Evolutionary conservation across 2,113 vertebrate species (phyloP).

Genomic region (Bubo blakistoni): DNA sequence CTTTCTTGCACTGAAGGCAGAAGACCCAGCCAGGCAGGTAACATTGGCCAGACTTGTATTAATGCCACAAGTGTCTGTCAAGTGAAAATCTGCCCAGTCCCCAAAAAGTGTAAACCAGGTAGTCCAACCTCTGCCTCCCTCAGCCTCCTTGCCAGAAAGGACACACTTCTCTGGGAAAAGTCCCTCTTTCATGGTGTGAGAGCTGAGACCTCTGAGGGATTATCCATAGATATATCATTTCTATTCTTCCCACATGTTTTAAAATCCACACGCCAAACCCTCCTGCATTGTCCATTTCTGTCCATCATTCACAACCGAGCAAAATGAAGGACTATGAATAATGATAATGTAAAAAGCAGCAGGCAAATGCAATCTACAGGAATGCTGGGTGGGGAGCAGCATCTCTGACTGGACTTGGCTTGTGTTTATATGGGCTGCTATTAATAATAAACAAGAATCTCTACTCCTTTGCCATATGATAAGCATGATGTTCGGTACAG

Average conservation of each 20-base stretch:
- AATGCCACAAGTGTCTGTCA: not conserved
- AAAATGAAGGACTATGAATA: not conserved
- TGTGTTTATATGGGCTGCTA: constrained; percentile 4
- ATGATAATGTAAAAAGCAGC: constrained; percentile 43
- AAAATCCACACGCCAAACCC: constrained; percentile 5
- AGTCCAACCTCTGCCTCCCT: not conserved
- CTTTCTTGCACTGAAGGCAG: not conserved
- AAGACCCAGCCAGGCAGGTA: not conserved
- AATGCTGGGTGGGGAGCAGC: not conserved
- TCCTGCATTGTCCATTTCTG: not conserved
- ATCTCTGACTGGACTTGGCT: constrained; percentile 1
- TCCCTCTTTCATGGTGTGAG: not conserved
- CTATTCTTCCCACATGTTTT: constrained; percentile 23
- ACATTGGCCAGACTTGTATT: not conserved
- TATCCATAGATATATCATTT: not conserved
- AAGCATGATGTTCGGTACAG: not conserved
- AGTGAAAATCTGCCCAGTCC: not conserved
- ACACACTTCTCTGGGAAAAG: not conserved
- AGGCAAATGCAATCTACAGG: constrained; percentile 8
- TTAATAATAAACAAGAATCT: constrained; percentile 26
- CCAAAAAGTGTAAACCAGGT: not conserved
- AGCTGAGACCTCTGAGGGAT: constrained; percentile 1
- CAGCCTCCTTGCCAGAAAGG: not conserved
- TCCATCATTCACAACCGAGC: not conserved
- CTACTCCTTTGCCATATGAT: constrained; percentile 7